Evolutionary conservation across 2,797 vertebrate genomes (phyloP).

Genomic region (Dromococcyx pavoninus): DNA sequence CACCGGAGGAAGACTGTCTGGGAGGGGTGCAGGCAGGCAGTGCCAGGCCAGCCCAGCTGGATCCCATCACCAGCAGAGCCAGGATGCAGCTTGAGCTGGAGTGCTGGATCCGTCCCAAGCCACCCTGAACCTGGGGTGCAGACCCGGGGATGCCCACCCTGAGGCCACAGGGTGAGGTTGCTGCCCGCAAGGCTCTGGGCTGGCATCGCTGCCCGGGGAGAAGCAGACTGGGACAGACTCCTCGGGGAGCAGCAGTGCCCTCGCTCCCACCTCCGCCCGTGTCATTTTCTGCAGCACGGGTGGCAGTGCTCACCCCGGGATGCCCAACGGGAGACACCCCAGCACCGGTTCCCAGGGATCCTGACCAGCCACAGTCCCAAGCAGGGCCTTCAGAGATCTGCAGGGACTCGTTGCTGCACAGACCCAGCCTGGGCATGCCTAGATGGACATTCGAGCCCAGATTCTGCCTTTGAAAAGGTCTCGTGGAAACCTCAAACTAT

Average conservation of each 20-base stretch:
- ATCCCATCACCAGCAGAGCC: background rate
- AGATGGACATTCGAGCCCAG: background rate
- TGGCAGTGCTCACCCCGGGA: background rate
- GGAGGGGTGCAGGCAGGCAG: background rate
- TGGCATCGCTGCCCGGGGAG: rapidly evolving
- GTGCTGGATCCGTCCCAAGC: background rate
- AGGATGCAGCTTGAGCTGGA: background rate
- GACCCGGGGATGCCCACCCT: background rate
- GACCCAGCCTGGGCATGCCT: background rate
- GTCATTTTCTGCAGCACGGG: background rate
- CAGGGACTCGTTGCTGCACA: background rate
- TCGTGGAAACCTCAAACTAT: background rate
- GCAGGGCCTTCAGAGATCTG: background rate
- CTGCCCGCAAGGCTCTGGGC: rapidly evolving
- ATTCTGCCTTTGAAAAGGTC: background rate
- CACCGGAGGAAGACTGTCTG: background rate
- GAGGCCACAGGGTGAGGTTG: rapidly evolving
- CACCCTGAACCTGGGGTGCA: background rate
- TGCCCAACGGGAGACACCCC: background rate
- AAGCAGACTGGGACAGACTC: background rate
- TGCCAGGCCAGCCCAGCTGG: rapidly evolving
- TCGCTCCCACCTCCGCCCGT: background rate
- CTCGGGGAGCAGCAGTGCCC: rapidly evolving
- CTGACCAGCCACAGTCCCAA: background rate
- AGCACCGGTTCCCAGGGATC: background rate